These are phyloP conservation scores for Balearica regulorum DNA, from an alignment of 2,797 vertebrate species.

Conservation along the genomic window DNA sequence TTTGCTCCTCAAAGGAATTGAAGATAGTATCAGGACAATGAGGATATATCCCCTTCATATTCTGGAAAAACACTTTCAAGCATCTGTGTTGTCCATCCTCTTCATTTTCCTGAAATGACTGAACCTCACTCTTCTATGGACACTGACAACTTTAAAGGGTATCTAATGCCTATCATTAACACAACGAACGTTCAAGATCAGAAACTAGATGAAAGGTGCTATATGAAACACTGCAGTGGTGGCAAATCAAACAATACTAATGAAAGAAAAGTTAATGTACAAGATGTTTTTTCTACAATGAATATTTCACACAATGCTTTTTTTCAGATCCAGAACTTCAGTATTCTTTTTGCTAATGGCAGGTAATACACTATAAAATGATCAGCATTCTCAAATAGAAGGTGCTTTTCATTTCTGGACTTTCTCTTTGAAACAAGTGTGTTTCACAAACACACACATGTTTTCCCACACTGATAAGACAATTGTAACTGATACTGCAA, in stretches of 20 bases:
- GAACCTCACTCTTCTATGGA: neutral
- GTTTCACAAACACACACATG: neutral
- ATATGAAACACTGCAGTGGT: neutral
- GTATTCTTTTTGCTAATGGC: neutral
- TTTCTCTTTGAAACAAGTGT: neutral
- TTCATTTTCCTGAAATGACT: neutral
- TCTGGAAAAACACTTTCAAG: neutral
- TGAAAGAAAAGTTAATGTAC: neutral
- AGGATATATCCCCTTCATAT: neutral
- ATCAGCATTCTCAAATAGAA: neutral
- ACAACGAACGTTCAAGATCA: neutral
- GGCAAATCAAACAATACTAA: neutral
- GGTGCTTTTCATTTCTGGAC: neutral
- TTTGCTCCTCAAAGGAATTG: neutral
- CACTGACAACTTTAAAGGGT: neutral
- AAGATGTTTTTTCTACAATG: neutral
- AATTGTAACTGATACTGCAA: neutral
- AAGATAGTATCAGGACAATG: neutral
- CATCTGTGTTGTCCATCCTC: neutral
- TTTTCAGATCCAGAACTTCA: neutral
- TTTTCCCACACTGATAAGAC: neutral
- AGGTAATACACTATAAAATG: neutral
- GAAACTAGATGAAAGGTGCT: neutral
- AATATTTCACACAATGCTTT: neutral
- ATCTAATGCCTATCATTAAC: neutral